Evolutionary conservation across 2,113 vertebrate species (phyloP), one percentile per base, ranked within the genome.

Genomic region (Megaceryle torquata): DNA sequence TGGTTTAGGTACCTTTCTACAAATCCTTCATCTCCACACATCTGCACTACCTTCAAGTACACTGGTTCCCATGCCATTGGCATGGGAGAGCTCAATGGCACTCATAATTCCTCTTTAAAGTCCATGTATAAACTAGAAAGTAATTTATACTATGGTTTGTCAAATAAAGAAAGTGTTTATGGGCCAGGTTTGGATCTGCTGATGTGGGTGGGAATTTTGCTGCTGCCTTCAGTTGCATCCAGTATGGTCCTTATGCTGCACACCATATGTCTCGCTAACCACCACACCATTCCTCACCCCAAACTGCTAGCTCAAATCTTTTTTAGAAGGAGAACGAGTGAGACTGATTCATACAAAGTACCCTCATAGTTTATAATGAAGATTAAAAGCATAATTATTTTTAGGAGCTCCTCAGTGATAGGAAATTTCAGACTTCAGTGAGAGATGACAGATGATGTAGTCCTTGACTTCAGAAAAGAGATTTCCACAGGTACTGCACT

Each of bases 261-360:
- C 70, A 65, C 88, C 95, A 86, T 92, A 93, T 95, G 91, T 88
- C 86, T 95, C 1, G 65, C 91, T 95, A 94, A 96, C 82, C 95
- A 96, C 92, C 77, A 91, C 93, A 93, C 31, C 95, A 48, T 93
- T 84, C 67, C 48, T 93, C 84, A 87, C 91, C 84, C 69, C 81
- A 95, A 82, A 89, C 82, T 96, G 82, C 43, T 94, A 88, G 15
- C 51, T 96, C 60, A 29, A 88, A 54, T 77, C 41, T 71, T 60
- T 87, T 94, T 88, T 79, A 48, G 85, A 93, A 88, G 60, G 35
- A 70, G 50, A 94, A 77, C 71, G 41, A 65, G 2, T 7, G 77
- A 95, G 79, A 89, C 48, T 83, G 56, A 90, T 78, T 95, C 72
- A 86, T 82, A 46, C 5, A 2, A 94, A 93, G 71, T 82, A 86